Base-by-base conservation (phyloP, 2,113 vertebrate genomes). In the Pedetes capensis region DNA sequence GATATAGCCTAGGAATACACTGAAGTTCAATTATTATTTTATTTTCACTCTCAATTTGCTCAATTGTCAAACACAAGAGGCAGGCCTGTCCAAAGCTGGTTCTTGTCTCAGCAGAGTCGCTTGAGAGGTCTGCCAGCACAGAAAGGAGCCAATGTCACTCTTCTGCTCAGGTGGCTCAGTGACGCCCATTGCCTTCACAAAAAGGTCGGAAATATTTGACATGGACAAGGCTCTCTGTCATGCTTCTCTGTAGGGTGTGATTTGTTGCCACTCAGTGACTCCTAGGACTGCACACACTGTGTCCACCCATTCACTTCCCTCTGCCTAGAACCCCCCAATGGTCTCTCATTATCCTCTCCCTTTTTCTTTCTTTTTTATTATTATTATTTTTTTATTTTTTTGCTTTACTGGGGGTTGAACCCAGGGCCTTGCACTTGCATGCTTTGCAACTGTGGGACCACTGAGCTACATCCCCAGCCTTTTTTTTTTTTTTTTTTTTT, bases 31-130 rank as follows among this genome's bases (percentile, higher is more conserved):
- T 44, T 64, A 39, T 57, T 64, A 72, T 32, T 82, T 64, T 76
- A 63, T 55, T 61, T 86, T 51, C 23, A 39, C 78, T 10, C 7
- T 55, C n/a, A 37, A 49, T 76, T 49, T 23, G 61, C 47, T 94
- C 76, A 37, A n/a, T 47, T 93, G 55, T 47, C 69, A 85, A 76
- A 47, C 47, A 8, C 25, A 17, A 44, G 74, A 49, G 32, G 14
- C 1, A 10, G 4, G 42, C 17, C 75, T 74, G 34, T 37, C 44
- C 1, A 0, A 17, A 37, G 25, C 37, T 42, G 8, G 22, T 2
- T 83, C 39, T 22, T 13, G 37, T 18, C 63, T 72, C 1, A 5
- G 29, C 20, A 17, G 68, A 3, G 59, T 23, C 61, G 16, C 37
- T n/a, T 18, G 32, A 39, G 44, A 71, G 6, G 29, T 34, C 55